Evolutionary conservation across 1,140 invertebrate species (phyloP).

Genomic region (Orchesella cincta): DNA sequence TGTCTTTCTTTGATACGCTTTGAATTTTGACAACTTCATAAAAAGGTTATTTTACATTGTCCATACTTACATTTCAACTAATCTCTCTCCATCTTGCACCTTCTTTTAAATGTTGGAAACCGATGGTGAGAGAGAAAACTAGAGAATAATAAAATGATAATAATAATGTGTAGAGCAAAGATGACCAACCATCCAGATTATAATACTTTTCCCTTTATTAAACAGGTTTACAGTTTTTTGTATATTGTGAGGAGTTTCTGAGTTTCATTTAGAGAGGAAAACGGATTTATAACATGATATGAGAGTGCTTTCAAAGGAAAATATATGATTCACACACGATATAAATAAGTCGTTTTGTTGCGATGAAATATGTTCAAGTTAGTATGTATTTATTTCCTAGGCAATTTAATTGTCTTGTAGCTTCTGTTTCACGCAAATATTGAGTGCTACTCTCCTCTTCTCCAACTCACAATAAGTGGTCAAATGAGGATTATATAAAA

Average conservation of each 20-base stretch:
- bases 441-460: background rate
- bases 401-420: conserved; percentile 7
- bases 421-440: conserved; percentile 11
- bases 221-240: background rate
- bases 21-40: conserved; percentile 15
- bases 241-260: background rate
- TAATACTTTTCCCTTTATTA: background rate
- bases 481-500: background rate
- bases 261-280: background rate
- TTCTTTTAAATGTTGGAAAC: no score
- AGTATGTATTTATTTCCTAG: conserved; percentile 4
- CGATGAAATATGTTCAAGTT: conserved; percentile 10
- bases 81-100: no score
- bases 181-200: no score
- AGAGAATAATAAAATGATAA: background rate
- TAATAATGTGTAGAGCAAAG: no score
- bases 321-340: background rate
- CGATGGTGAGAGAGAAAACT: background rate
- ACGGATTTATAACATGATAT: background rate
- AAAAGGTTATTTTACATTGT: no score
- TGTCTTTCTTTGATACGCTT: background rate
- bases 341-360: conserved; percentile 14
- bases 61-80: no score
- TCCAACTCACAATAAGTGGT: background rate
- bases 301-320: background rate